Base-by-base conservation (phyloP, 2,113 vertebrate species). In the Pygathrix nemaeus region DNA sequence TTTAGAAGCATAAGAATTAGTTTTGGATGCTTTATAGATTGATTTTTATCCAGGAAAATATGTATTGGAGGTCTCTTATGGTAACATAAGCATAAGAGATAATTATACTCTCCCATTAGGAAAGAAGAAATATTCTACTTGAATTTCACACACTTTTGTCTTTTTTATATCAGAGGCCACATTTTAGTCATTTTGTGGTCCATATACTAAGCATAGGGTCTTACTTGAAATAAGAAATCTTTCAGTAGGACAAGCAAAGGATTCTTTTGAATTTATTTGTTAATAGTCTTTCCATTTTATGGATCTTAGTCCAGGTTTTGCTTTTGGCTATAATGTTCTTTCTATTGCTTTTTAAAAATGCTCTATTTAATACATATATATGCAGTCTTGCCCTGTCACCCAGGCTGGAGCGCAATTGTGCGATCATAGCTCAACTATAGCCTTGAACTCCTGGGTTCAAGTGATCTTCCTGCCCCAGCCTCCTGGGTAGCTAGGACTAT, bases 1-100 rank as follows among this genome's bases (percentile, higher is more conserved):
- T 91, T 96, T 94, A 55, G 66, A 92, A 94, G 59, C 23, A n/a
- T 45, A 81, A 82, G 40, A 94, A 59, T 90, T 81, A 48, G 25
- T 89, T 93, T 88, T 52, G 40, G 17, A 45, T 55, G 30, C 9
- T 80, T 57, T 30, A 59, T 43, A 12, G 61, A 64, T 64, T 64
- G 61, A 64, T 83, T 85, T 97, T 75, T 92, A 45, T 90, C n/a
- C 43, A 68, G 25, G 43, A 57, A 16, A 83, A 78, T n/a, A 38
- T 30, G 17, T 78, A 43, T 43, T n/a, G 35, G 17, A 80, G 35
- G 16, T 80, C 45, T 87, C 6, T 78, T 38, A 30, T 50, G 21
- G 59, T 84, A 38, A 38, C 92, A 4, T 79, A 72, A 55, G 16
- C 8, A 32, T 91, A 83, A 48, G 40, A 90, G 78, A 70, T 90